Percentiles rank a stretch among this genome's conserved stretches.
Evolutionary conservation across 2,888 invertebrate species (phyloP).

Genomic region (Philonicus albiceps): DNA sequence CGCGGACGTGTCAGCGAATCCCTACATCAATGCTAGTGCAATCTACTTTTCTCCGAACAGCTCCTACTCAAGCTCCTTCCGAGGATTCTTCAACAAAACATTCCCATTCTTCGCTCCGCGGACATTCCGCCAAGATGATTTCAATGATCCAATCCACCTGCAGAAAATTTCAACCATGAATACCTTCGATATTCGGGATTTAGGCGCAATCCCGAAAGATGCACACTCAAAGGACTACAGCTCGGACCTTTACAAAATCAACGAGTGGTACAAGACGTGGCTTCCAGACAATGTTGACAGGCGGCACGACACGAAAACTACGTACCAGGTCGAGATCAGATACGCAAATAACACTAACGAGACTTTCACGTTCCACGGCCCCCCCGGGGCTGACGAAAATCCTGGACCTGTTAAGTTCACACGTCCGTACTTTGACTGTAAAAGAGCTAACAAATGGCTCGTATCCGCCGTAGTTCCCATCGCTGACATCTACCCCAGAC

Average conservation of each 20-base stretch:
- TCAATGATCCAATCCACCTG: conserved; percentile 94
- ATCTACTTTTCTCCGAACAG: conserved; percentile 94
- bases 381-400: conserved; percentile 87
- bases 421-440: conserved; percentile 95
- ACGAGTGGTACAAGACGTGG: conserved; percentile 94
- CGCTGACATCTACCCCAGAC: conserved; percentile 93
- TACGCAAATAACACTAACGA: conserved; percentile 95
- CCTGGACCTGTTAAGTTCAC: conserved; percentile 95
- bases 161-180: conserved; percentile 94
- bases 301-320: conserved; percentile 89
- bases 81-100: conserved; percentile 96
- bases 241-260: conserved; percentile 86
- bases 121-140: conserved; percentile 89
- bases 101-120: conserved; percentile 93
- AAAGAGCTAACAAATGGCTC: conserved; percentile 93
- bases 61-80: conserved; percentile 92
- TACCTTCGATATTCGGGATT: conserved; percentile 85
- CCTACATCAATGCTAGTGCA: conserved; percentile 89
- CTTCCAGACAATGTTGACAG: conserved; percentile 85
- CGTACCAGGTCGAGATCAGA: conserved; percentile 91
- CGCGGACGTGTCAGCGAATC: conserved; percentile 93
- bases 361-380: conserved; percentile 95
- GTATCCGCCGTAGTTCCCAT: conserved; percentile 93
- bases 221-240: conserved; percentile 88
- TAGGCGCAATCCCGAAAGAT: conserved; percentile 83